phyloP scores from a whole-genome alignment of 2,888 invertebrate species.

The Agrotis clavis region DNA sequence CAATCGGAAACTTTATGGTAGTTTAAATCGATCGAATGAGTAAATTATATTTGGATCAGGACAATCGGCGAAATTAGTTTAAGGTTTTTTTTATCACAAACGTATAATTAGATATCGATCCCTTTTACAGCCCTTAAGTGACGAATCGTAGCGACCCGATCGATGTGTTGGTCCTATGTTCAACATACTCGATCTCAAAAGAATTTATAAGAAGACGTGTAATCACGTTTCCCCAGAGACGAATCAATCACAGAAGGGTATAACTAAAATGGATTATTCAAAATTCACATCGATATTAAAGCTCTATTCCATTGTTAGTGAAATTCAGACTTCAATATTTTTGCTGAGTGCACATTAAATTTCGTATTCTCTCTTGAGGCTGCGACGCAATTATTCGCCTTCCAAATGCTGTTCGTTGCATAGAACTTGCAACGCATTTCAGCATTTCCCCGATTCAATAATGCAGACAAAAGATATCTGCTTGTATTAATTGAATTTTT shows the following conservation, averaged over 20 bases:
- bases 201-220: constrained; percentile 23
- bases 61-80: too few species aligned
- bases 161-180: not conserved
- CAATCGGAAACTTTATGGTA: too few species aligned
- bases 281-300: constrained; percentile 62
- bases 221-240: constrained; percentile 30
- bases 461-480: constrained; percentile 61
- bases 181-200: constrained; percentile 12
- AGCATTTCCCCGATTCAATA: constrained; percentile 69
- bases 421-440: constrained; percentile 75
- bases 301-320: constrained; percentile 66
- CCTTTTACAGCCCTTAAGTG: not conserved
- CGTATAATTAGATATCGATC: not conserved
- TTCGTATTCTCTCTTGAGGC: constrained; percentile 78
- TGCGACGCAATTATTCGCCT: constrained; percentile 82
- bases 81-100: too few species aligned
- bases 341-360: constrained; percentile 77
- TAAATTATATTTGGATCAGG: too few species aligned
- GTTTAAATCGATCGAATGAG: too few species aligned
- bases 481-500: constrained; percentile 53
- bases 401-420: constrained; percentile 79
- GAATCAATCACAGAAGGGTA: constrained; percentile 47
- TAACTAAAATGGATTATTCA: constrained; percentile 53
- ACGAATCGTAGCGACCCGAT: not conserved
- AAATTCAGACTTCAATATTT: constrained; percentile 72